Base-by-base conservation (phyloP, 2,888 invertebrate species). In the Ferrisia virgata region DNA sequence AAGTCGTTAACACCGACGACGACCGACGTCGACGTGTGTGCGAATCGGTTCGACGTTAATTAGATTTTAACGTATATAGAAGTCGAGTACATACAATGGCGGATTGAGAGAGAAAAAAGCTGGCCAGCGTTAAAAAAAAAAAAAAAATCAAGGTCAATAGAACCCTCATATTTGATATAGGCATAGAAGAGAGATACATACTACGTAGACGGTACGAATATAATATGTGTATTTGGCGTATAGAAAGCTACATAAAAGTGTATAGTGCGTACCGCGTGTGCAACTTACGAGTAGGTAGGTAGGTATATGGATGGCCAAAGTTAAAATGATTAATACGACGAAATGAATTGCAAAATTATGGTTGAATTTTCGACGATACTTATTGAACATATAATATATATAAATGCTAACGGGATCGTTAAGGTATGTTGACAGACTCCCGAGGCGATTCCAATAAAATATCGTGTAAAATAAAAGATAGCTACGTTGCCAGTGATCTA, bases 381-480 rank as follows among this genome's bases (percentile, higher is more conserved):
- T 47, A 18, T 40, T 40, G 40, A 40, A 18, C 15, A 15, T 53
- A 53, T 4, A 5, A 9, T 39, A 11, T 5, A 5, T 3, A 11
- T 18, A 53, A 18, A 53, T 8, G n/a, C 72, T 72, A 72, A 72
- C 72, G 72, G 33, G n/a, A 72, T 72, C 36, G 72, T 36, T 31
- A 33, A 31, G 33, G n/a, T 33, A 33, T 33, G 72, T 72, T 72
- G 72, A 72, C 72, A 28, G 72, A 72, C 72, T 72, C 72, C 33
- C n/a, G 28, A 72, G 72, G 72, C 72, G 72, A 33, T 72, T 33
- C 72, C 33, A 33, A 72, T 28, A 72, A 72, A n/a, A 33, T 72
- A 72, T 36, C 6, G 33, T 9, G 72, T 72, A 72, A 72, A 31
- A 33, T 33, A 33, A 72, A 72, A 72, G 33, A 53, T 53, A 39